phyloP scores from a whole-genome alignment of 1,140 invertebrate species.

The Plodia interpunctella region DNA sequence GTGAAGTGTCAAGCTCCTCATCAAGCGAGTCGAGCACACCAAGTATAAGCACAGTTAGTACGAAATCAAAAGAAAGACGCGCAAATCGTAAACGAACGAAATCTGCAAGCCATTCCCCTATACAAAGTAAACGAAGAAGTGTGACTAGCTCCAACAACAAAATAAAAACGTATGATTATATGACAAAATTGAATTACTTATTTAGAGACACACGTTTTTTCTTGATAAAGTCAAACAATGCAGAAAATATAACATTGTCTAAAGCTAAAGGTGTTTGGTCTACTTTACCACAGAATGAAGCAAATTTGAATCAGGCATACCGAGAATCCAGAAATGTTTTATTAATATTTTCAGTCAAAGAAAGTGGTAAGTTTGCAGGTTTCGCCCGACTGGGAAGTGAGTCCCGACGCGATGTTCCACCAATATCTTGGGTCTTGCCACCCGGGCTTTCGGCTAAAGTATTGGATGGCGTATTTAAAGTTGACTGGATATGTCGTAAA shows the following conservation, averaged over 20 bases:
- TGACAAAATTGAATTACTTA: constrained; percentile 94
- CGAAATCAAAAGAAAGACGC: constrained; percentile 74
- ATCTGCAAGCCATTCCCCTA: constrained; percentile 74
- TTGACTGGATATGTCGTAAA: constrained; percentile 97
- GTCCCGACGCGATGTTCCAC: constrained; percentile 91
- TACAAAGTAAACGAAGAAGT: constrained; percentile 73
- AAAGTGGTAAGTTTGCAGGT: constrained; percentile 95
- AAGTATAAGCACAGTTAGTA: constrained; percentile 85
- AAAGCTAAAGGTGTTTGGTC: constrained; percentile 99
- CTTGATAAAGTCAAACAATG: constrained; percentile 98
- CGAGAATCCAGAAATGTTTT: constrained; percentile 95
- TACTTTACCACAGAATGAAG: constrained; percentile 97
- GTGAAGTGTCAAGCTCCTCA: constrained; percentile 86
- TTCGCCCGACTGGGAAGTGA: constrained; percentile 93
- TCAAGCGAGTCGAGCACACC: constrained; percentile 83
- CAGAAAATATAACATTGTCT: constrained; percentile 95
- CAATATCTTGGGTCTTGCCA: constrained; percentile 97
- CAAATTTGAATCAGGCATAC: constrained; percentile 96
- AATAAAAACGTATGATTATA: constrained; percentile 88
- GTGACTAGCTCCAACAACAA: constrained; percentile 59
- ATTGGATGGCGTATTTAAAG: constrained; percentile 95
- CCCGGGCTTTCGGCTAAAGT: constrained; percentile 94
- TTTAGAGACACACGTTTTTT: constrained; percentile 97
- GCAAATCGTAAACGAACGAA: constrained; percentile 73
- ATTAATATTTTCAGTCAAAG: constrained; percentile 97